phyloP scores from a whole-genome alignment of 2,888 invertebrate species.

The Conus canariensis region DNA sequence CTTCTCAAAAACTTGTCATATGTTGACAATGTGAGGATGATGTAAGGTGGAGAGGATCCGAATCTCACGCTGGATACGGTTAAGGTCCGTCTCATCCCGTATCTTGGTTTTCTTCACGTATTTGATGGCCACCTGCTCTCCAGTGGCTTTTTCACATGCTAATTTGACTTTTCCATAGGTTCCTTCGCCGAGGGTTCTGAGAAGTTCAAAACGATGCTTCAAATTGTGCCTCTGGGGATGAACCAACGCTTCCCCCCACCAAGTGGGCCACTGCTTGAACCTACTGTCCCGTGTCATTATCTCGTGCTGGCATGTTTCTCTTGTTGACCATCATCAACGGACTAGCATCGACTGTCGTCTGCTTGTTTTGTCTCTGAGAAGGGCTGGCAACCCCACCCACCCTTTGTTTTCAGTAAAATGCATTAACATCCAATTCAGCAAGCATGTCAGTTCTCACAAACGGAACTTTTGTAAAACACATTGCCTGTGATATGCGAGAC shows the following conservation, averaged over 20 bases:
- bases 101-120: constrained; percentile 80
- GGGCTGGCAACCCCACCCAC: background rate
- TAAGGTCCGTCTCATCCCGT: constrained; percentile 91
- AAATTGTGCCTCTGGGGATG: constrained; percentile 70
- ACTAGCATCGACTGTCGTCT: constrained; percentile 11
- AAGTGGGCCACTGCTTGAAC: background rate
- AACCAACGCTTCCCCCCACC: constrained; percentile 52
- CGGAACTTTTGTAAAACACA: too few species aligned
- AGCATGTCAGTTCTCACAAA: background rate
- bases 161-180: constrained; percentile 99
- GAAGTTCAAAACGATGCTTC: constrained; percentile 91
- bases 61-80: constrained; percentile 97
- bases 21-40: background rate
- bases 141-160: constrained; percentile 98
- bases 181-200: constrained; percentile 97
- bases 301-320: constrained; percentile 37
- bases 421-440: background rate
- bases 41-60: constrained; percentile 96
- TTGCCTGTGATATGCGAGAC: background rate
- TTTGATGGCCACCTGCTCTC: constrained; percentile 98
- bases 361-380: background rate
- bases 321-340: constrained; percentile 10
- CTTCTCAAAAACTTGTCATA: constrained; percentile 94
- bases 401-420: background rate
- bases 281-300: constrained; percentile 47